Evolutionary conservation across 2,888 invertebrate genomes (phyloP), one percentile per base, ranked within the genome.

Genomic region (Epiblema foenella): DNA sequence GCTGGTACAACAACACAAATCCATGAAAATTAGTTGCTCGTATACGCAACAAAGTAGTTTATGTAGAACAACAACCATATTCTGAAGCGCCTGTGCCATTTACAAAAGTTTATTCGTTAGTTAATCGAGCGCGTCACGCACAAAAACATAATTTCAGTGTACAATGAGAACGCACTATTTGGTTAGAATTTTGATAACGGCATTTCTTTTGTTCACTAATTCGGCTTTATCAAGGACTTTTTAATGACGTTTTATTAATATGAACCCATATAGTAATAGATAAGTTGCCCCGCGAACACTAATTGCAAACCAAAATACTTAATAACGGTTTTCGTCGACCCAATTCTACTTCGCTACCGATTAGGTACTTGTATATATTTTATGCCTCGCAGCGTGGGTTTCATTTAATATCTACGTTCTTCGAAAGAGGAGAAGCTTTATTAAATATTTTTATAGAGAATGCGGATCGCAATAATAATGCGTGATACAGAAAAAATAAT

Each of bases 401-500:
- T 65, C 29, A 52, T 66, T 66, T 66, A 71, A 71, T 71, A 71
- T 71, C 70, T n/a, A n/a, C 49, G 46, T 66, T 66, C 46, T 66
- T 37, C 37, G 54, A 60, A 66, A 66, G 33, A 60, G 59, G 18
- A 56, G 66, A 56, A 56, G n/a, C 17, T 62, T 67, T 71, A 67
- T 57, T 71, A 57, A 51, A 51, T 39, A 66, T 62, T 62, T 60
- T 71, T 62, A 67, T 67, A 54, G 60, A 71, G 59, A 71, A 71
- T 67, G 62, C 56, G 15, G 51, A n/a, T 58, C 65, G 59, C 58
- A 65, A 69, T 64, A 65, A 69, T 64, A 69, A 70, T 70, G 65
- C 49, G 66, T 56, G 29, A 60, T 56, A 60, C 20, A 70, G 70
- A 73, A 75, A 77, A 77, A 77, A 69, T 60, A 74, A 71, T 72